phyloP scores from a whole-genome alignment of 1,140 invertebrate species.

The Drosophila subobscura region DNA sequence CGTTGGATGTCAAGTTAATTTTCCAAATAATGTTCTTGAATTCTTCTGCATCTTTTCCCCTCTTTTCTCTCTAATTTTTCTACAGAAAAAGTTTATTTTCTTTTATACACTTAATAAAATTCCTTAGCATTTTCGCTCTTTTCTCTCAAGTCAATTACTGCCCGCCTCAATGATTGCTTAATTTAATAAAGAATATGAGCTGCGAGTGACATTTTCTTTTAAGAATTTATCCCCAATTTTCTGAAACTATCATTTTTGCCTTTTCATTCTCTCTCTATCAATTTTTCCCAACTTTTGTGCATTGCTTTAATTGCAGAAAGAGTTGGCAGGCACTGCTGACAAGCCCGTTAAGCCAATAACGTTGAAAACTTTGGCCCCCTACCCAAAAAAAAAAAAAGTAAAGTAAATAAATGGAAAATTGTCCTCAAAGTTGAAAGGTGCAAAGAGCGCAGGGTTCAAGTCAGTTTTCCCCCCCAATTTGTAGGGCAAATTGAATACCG shows the following conservation, averaged over 20 bases:
- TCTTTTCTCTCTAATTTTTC: too few species aligned
- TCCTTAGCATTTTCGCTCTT: too few species aligned
- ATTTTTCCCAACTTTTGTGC: conserved; percentile 31
- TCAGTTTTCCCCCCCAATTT: conserved; percentile 43
- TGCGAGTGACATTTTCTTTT: neutral
- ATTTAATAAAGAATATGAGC: conserved; percentile 41
- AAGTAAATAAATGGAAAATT: conserved; percentile 2
- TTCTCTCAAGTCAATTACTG: too few species aligned
- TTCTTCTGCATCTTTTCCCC: too few species aligned
- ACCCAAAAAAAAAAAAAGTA: neutral
- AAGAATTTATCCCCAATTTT: neutral
- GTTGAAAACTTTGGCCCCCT: too few species aligned
- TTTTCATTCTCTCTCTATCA: neutral
- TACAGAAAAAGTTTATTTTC: too few species aligned
- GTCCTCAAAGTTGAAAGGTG: conserved; percentile 41
- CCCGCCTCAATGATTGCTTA: conserved; percentile 35
- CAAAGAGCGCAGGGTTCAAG: conserved; percentile 36
- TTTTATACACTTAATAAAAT: too few species aligned
- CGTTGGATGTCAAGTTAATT: too few species aligned
- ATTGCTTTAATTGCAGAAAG: conserved; percentile 51
- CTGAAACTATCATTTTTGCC: neutral
- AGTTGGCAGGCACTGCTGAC: conserved; percentile 13
- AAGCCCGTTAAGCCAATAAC: conserved; percentile 1
- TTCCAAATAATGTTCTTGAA: too few species aligned
- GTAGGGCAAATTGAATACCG: conserved; percentile 72